Percentiles rank a stretch among this genome's conserved stretches.
Evolutionary conservation across 2,113 vertebrate species (phyloP).

Genomic region (Ranitomeya imitator): DNA sequence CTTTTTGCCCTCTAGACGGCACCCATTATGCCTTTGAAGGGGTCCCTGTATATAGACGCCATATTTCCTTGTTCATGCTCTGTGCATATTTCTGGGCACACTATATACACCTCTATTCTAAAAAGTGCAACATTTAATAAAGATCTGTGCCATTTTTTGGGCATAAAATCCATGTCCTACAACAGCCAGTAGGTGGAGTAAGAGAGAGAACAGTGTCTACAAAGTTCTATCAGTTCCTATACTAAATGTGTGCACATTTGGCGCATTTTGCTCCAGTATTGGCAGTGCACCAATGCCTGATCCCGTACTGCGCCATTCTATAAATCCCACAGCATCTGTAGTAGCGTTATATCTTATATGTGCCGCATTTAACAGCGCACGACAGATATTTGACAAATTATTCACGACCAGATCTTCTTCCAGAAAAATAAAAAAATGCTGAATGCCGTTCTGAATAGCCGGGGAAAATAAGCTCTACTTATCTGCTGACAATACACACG

Average conservation of each 20-base stretch:
- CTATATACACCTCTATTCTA: too few species aligned
- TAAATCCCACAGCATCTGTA: background rate
- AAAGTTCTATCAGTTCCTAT: background rate
- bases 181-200: too few species aligned
- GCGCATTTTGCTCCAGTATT: background rate
- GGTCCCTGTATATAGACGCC: too few species aligned
- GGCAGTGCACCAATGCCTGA: background rate
- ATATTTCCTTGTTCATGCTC: too few species aligned
- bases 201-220: too few species aligned
- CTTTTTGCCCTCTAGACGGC: too few species aligned
- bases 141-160: too few species aligned
- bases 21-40: too few species aligned
- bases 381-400: background rate
- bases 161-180: too few species aligned
- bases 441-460: background rate
- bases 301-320: background rate
- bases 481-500: background rate
- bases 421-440: conserved; percentile 14
- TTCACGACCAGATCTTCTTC: background rate
- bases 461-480: conserved; percentile 6
- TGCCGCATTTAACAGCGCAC: background rate
- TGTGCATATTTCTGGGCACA: too few species aligned
- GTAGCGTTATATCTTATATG: background rate
- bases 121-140: too few species aligned
- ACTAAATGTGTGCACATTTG: background rate